Base-by-base conservation (phyloP, 2,797 vertebrate species). In the Chelon labrosus region DNA sequence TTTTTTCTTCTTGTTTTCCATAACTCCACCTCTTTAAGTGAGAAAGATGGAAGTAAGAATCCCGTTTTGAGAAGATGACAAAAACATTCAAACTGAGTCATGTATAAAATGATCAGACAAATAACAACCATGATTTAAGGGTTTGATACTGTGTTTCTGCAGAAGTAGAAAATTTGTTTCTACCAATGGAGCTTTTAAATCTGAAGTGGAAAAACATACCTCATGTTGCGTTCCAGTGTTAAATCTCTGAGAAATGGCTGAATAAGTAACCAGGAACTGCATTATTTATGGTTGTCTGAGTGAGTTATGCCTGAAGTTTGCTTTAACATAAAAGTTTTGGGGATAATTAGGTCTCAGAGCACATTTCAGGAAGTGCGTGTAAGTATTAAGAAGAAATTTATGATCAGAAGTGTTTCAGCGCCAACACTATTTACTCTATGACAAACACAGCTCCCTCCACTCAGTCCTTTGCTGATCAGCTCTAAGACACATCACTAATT, bases 401-500 rank as follows among this genome's bases (percentile, higher is more conserved):
- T 55, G 16, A 62, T 61, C 58, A 14, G 46, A 38, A 12, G 57
- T 61, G 57, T 20, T 0, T 12, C 0, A 0, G 41, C 6, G 6
- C 17, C 7, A 47, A 20, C 47, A 20, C 2, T 44, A 17, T 44
- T 44, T 16, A 44, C 5, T 11, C 19, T 20, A 19, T 20, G 10
- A 19, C 2, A 8, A 47, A 25, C 51, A 41, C 20, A 42, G 1
- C n/a, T 14, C 22, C 46, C 22, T 42, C 66, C 25, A 54, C 57
- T 52, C 42, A 39, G 20, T 49, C 50, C 60, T 65, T 8, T 57
- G 50, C 20, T 70, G 47, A 75, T 87, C 50, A 49, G 25, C n/a
- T 59, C 42, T 54, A 17, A 69, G 39, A 60, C 53, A 22, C 62
- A 17, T 51, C 55, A 52, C 52, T 77, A 83, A 84, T 70, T 81